Conservation (phyloP, 2,797 vertebrate species). For the Valencia hispanica region DNA sequence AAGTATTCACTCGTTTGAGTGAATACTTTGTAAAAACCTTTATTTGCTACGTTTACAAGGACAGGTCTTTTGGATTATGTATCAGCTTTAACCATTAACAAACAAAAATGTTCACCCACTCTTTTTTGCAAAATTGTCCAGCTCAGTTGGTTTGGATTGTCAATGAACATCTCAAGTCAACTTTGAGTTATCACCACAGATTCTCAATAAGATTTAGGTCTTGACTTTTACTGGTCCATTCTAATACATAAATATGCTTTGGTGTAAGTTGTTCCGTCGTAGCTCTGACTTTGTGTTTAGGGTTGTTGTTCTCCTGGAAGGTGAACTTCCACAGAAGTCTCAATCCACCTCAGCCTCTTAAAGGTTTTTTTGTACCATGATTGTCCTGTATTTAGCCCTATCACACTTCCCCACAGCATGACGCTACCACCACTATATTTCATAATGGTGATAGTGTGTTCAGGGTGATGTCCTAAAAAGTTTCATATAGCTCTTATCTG, state of each 20-base stretch:
- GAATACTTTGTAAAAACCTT: background rate
- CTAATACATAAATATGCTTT: background rate
- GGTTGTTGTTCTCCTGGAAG: background rate
- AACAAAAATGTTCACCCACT: no score
- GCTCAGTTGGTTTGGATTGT: background rate
- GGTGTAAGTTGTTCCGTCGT: background rate
- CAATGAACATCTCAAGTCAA: background rate
- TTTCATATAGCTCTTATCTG: background rate
- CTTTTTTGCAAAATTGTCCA: no score
- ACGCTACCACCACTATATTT: background rate
- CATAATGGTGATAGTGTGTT: background rate
- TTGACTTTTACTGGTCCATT: background rate
- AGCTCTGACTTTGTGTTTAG: background rate
- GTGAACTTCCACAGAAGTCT: background rate
- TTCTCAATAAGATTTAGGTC: background rate
- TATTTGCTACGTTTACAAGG: background rate
- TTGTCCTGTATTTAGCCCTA: background rate
- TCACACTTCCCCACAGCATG: background rate
- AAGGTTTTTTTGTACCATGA: background rate
- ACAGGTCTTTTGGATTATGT: background rate
- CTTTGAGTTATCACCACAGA: background rate
- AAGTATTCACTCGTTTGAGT: background rate
- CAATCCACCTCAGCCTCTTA: background rate
- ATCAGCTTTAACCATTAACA: background rate
- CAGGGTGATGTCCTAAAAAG: background rate